Conservation (phyloP, 2,113 vertebrate genomes). For the Ariopsis seemanni region DNA sequence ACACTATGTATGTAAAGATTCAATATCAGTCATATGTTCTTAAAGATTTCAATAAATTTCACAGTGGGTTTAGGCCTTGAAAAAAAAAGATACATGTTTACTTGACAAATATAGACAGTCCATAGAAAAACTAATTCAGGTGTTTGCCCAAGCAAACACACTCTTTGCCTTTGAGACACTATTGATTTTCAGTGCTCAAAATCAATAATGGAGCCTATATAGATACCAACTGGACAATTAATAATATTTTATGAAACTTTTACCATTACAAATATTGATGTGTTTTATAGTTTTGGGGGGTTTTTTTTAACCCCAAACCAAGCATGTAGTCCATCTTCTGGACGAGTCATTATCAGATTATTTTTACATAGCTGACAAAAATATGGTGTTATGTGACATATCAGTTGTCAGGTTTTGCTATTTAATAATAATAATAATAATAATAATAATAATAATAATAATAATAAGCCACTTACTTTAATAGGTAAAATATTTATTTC, state of each 20-base stretch:
- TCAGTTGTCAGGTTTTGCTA: not conserved
- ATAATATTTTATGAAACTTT: not conserved
- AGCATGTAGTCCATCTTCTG: not conserved
- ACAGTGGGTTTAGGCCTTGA: conserved; percentile 14
- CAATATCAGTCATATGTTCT: not conserved
- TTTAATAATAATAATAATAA: too few species aligned
- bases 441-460: too few species aligned
- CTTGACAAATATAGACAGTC: conserved; percentile 73
- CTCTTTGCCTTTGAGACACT: conserved; percentile 71
- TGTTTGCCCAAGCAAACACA: conserved; percentile 74
- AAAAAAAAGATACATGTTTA: conserved; percentile 66
- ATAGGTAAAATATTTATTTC: conserved; percentile 58
- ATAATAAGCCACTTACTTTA: conserved; percentile 8
- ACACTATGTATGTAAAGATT: not conserved
- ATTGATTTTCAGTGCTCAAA: conserved; percentile 52
- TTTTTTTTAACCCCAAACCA: not conserved
- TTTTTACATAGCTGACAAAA: not conserved
- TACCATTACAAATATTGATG: not conserved
- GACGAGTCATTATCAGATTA: not conserved
- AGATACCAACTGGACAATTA: conserved; percentile 6
- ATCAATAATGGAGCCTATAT: conserved; percentile 38
- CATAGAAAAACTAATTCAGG: conserved; percentile 72
- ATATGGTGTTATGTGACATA: not conserved
- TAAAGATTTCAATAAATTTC: not conserved
- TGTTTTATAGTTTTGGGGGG: not conserved